Base-by-base conservation (phyloP, 2,888 invertebrate genomes). In the Automeris io region DNA sequence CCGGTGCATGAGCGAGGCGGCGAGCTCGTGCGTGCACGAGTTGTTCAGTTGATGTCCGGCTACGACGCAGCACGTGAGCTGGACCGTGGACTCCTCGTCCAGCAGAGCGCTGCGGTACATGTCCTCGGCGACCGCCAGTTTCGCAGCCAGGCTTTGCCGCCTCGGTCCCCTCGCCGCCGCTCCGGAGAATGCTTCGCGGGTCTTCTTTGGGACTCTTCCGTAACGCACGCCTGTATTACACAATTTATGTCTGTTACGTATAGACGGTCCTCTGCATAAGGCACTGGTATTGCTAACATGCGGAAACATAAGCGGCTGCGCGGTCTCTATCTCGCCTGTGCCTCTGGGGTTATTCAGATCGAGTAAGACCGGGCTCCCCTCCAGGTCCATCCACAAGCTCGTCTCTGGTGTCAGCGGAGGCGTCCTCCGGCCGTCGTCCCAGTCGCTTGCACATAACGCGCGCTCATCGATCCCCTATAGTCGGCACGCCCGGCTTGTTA, bases 201-300 rank as follows among this genome's bases (percentile, higher is more conserved):
- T 92, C 59, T 97, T 90, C 82, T 98, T 98, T 48, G 98, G 98
- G 57, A 97, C 97, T 51, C 98, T 91, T 53, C 98, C 98, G 89
- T 98, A 98, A 70, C 98, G 90, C 49, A 98, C 98, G 69, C 97
- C 97, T 97, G 88, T 31, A 51, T 11, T 11, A 2, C 12, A 11
- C n/a, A 13, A n/a, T 18, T 50, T 50, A 45, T 46, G 54, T 57
- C 51, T 56, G 46, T 47, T n/a, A n/a, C n/a, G n/a, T n/a, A n/a
- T n/a, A n/a, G n/a, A n/a, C n/a, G n/a, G n/a, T n/a, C n/a, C n/a
- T n/a, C n/a, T n/a, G n/a, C n/a, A n/a, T n/a, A n/a, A n/a, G n/a
- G n/a, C n/a, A n/a, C n/a, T n/a, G n/a, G n/a, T n/a, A n/a, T n/a
- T n/a, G n/a, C n/a, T n/a, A n/a, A n/a, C n/a, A n/a, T n/a, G n/a